These are phyloP conservation scores for Iguana delicatissima DNA, from an alignment of 2,797 vertebrate species.

Conservation along the genomic window DNA sequence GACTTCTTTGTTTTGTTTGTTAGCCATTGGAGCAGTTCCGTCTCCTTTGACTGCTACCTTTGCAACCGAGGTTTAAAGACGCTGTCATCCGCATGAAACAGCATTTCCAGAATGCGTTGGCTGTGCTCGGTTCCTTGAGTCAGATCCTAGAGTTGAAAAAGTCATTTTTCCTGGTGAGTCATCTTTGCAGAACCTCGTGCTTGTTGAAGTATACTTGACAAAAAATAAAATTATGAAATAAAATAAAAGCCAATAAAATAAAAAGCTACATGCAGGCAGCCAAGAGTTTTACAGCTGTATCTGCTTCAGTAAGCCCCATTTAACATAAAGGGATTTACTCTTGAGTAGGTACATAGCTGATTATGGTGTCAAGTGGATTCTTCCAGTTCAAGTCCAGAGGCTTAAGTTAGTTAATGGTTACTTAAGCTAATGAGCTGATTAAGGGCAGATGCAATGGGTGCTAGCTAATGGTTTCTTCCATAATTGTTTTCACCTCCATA, in stretches of 20 bases:
- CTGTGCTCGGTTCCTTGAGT: slow-evolving; percentile 87
- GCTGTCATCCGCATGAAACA: slow-evolving; percentile 90
- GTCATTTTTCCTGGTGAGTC: slow-evolving; percentile 91
- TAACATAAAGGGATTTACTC: neutral
- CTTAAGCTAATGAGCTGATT: neutral
- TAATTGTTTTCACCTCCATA: neutral
- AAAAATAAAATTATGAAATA: neutral
- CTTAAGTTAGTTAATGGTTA: neutral
- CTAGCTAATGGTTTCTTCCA: neutral
- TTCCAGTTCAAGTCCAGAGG: neutral
- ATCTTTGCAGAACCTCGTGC: neutral
- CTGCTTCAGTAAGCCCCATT: neutral
- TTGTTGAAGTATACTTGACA: neutral
- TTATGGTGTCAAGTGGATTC: neutral
- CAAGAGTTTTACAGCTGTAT: neutral
- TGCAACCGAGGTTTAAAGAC: slow-evolving; percentile 94
- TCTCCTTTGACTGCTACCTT: slow-evolving; percentile 94
- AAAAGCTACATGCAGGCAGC: neutral
- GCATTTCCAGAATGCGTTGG: slow-evolving; percentile 89
- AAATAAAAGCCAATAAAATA: too few species aligned
- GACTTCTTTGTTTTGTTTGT: neutral
- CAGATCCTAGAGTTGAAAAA: slow-evolving; percentile 84
- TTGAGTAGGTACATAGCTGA: neutral
- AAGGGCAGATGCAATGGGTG: neutral
- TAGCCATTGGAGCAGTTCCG: slow-evolving; percentile 90